These are phyloP conservation scores for Tenthredo distinguenda DNA, from an alignment of 2,888 invertebrate species.

Conservation along the genomic window DNA sequence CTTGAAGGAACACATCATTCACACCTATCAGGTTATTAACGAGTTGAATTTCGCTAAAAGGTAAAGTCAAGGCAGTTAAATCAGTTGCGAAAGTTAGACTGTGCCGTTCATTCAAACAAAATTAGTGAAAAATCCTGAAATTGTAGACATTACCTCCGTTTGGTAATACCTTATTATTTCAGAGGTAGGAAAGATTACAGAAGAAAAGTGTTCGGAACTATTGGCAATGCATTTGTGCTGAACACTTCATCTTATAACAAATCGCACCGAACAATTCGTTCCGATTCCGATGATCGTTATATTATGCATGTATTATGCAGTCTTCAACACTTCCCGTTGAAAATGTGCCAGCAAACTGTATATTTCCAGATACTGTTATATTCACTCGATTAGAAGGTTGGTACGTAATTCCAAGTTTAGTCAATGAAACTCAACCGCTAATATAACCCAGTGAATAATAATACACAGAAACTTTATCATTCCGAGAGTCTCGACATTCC, in stretches of 20 bases:
- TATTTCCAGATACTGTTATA: conserved; percentile 30
- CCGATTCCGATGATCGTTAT: neutral
- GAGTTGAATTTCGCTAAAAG: neutral
- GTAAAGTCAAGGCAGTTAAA: neutral
- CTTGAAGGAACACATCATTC: neutral
- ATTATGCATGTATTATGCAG: neutral
- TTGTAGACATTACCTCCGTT: neutral
- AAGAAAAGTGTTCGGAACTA: neutral
- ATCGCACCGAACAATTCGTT: neutral
- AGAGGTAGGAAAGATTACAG: neutral
- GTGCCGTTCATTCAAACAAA: neutral
- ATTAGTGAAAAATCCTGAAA: neutral
- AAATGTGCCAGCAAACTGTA: conserved; percentile 34
- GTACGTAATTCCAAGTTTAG: conserved; percentile 6
- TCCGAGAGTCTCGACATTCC: neutral
- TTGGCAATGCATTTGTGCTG: neutral
- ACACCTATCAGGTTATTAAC: neutral
- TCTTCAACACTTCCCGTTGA: neutral
- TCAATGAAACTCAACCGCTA: conserved; percentile 24
- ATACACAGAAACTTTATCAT: neutral
- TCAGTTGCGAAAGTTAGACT: neutral
- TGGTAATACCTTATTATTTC: neutral
- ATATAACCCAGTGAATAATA: conserved; percentile 13
- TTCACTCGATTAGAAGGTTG: neutral
- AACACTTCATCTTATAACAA: neutral